Evolutionary conservation across 2,797 vertebrate species (phyloP).

Genomic region (Todus mexicanus): DNA sequence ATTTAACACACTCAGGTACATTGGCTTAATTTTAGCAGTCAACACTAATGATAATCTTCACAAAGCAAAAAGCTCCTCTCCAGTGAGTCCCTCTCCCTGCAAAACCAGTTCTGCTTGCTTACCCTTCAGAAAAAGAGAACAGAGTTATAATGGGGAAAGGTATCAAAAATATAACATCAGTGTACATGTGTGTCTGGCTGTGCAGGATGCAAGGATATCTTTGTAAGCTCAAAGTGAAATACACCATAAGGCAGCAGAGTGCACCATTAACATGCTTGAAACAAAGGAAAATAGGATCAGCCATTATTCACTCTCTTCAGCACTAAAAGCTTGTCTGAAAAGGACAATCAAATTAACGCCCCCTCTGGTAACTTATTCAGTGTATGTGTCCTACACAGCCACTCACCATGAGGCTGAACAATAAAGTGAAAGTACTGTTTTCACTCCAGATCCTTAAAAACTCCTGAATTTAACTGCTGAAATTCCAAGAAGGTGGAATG

Average conservation of each 20-base stretch:
- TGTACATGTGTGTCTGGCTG: background rate
- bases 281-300: background rate
- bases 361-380: background rate
- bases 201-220: background rate
- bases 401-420: background rate
- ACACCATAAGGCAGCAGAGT: background rate
- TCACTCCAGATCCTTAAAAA: background rate
- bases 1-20: background rate
- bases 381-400: background rate
- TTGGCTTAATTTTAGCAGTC: background rate
- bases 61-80: background rate
- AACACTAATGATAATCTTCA: background rate
- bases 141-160: background rate
- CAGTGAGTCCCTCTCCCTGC: background rate
- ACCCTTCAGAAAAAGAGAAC: background rate
- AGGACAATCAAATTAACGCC: conserved; percentile 23
- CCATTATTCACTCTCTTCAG: background rate
- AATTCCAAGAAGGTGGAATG: background rate
- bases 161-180: background rate
- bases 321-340: background rate
- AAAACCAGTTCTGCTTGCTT: background rate
- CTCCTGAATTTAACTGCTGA: background rate
- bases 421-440: background rate
- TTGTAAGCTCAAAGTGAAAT: conserved; percentile 33
- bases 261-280: conserved; percentile 4